Evolutionary conservation across 2,113 vertebrate species (phyloP), one percentile per base, ranked within the genome.

Genomic region (Zeus faber): DNA sequence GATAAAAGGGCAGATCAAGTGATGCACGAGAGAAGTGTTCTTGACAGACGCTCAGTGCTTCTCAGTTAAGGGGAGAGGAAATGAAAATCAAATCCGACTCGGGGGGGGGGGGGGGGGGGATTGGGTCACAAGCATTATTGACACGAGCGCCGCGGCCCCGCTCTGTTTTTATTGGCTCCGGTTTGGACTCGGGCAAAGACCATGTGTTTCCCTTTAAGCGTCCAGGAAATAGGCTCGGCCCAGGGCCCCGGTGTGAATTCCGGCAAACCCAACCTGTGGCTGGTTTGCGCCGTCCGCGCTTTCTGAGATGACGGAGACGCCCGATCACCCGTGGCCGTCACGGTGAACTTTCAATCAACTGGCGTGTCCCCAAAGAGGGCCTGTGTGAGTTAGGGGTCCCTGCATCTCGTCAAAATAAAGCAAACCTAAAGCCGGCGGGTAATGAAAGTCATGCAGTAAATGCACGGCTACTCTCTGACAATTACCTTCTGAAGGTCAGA

Each of bases 321-420:
- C 84, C 77, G 77, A 74, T 85, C 79, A 81, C 71, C 73, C 74
- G 54, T 82, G 72, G 72, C 71, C 82, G 78, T 82, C 84, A 66
- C 77, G 79, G 79, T 61, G 62, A 69, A 63, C 67, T 72, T 74
- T 83, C 68, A 60, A 80, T 81, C 79, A 80, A 8, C 22, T 6
- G 17, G 26, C 35, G 6, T 24, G 24, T 24, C 25, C 18, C 22
- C 35, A 18, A 16, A 4, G 44, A 22, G 16, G 22, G 40, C 20
- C 21, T 7, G 35, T 13, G 23, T 25, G 22, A 5, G 14, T 41
- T 5, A 21, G 27, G 27, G 25, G 44, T 47, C 54, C 57, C 14
- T 1, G 55, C 79, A 84, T 85, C 80, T 87, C 84, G 66, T 43
- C 54, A 18, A 72, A 40, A 80, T 81, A 67, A 75, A 79, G 51